Evolutionary conservation across 2,797 vertebrate species (phyloP), one percentile per base, ranked within the genome.

Genomic region (Manis pentadactyla): DNA sequence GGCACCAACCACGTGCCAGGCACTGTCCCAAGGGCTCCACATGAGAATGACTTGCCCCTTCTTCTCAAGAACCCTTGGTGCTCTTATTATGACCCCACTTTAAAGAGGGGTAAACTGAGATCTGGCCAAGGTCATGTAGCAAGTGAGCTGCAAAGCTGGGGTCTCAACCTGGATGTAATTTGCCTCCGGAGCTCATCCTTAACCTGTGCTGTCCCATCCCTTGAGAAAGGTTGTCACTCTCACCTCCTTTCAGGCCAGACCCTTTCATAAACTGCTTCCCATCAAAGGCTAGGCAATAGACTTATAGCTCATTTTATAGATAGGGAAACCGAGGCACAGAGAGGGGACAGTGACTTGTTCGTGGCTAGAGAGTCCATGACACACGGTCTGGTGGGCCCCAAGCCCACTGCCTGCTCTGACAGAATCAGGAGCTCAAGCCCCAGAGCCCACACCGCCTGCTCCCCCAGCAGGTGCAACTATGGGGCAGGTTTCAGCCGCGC

Each of bases 21-120:
- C 13, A 8, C 13, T 21, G 7, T 27, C 19, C 14, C 39, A 15
- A 18, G 59, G 69, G 8, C 9, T 29, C 42, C 46, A 6, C 7
- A 1, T 0, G 7, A 2, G 34, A n/a, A 9, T 0, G 1, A 2
- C 55, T 19, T 17, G 19, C 13, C 4, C 49, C 82, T 37, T 34
- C 46, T 8, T 31, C 81, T 63, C 14, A 0, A 11, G 42, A 15
- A 4, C 13, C 42, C 18, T 9, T 4, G 5, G 17, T 18, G 21
- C 59, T 21, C 4, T 57, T 37, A 8, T 29, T 2, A 51, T 23
- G 53, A 55, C 34, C 37, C 46, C 63, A 49, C 51, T 69, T 83
- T 73, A 73, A 51, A 34, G 63, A 29, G 0, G 34, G 74, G 27
- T 37, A 74, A 64, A 46, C 37, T 59, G 92, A 92, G 77, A 31